Evolutionary conservation across 2,113 vertebrate genomes (phyloP).

Genomic region (Oryzias woworae): DNA sequence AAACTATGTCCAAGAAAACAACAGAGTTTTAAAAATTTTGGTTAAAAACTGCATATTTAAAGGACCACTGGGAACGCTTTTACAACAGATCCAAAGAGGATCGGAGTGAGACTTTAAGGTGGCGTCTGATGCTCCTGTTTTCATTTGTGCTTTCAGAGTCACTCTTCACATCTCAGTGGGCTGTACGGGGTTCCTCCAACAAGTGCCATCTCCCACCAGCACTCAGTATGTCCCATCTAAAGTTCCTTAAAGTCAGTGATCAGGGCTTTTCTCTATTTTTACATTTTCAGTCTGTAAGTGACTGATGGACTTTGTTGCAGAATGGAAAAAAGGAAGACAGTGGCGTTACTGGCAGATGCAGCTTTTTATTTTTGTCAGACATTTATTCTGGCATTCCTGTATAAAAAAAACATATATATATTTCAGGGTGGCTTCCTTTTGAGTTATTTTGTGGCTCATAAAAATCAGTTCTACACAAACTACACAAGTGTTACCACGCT

Average conservation of each 20-base stretch:
- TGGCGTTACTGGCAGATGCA: slow-evolving; percentile 6
- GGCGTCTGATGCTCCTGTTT: slow-evolving; percentile 50
- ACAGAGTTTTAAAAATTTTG: no score
- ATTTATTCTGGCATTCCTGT: slow-evolving; percentile 31
- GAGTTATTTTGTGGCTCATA: slow-evolving; percentile 39
- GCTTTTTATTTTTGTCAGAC: slow-evolving; percentile 18
- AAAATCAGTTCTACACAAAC: slow-evolving; percentile 47
- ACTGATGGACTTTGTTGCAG: background rate
- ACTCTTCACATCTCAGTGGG: slow-evolving; percentile 87
- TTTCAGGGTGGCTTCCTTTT: slow-evolving; percentile 45
- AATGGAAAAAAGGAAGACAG: no score
- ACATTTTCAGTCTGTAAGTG: background rate
- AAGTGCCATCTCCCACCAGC: slow-evolving; percentile 82
- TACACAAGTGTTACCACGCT: slow-evolving; percentile 49
- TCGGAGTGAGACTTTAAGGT: background rate
- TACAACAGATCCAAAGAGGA: no score
- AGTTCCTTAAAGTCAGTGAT: slow-evolving; percentile 21
- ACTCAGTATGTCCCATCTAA: slow-evolving; percentile 79
- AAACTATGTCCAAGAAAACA: no score
- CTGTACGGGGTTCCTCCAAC: slow-evolving; percentile 83
- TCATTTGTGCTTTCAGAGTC: slow-evolving; percentile 77
- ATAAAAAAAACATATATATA: slow-evolving; percentile 57
- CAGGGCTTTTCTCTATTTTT: background rate
- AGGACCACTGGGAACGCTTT: no score
- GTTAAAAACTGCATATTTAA: no score